Conservation (phyloP, 2,113 vertebrate genomes). For the Megaceryle maxima region DNA sequence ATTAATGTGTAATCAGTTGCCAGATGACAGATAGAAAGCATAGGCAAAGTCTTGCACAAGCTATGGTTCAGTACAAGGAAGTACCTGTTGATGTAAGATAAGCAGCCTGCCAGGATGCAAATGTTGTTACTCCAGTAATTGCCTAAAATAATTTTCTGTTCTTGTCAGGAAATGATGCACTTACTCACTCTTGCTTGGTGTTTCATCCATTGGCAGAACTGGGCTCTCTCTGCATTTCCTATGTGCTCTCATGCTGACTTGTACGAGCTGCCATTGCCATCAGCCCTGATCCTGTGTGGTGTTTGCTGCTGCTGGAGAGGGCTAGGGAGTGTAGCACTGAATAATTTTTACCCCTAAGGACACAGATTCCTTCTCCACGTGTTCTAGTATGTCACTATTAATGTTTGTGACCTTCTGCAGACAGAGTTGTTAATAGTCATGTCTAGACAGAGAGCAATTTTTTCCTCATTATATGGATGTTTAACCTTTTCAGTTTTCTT, state of each 20-base stretch:
- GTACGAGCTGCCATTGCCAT: accelerated
- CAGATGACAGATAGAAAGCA: not conserved
- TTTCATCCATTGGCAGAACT: not conserved
- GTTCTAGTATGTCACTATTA: not conserved
- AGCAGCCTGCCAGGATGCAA: not conserved
- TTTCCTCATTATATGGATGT: not conserved
- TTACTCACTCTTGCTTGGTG: not conserved
- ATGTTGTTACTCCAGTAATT: not conserved
- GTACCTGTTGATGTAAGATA: conserved; percentile 37
- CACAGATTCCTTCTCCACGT: not conserved
- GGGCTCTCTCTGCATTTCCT: not conserved
- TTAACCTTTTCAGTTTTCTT: conserved; percentile 7
- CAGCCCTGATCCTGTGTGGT: no score
- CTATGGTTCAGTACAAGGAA: not conserved
- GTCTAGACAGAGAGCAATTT: not conserved
- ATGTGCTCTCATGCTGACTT: accelerated
- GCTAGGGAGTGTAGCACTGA: not conserved
- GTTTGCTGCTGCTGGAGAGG: not conserved
- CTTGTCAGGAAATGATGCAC: not conserved
- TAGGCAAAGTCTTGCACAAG: not conserved
- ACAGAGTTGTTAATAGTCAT: not conserved
- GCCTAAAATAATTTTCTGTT: not conserved
- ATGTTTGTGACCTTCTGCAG: not conserved
- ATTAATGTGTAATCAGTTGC: not conserved
- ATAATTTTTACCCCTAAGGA: not conserved